Percentiles rank a stretch among this genome's conserved stretches.
These are phyloP conservation scores for Campaea margaritaria DNA, from an alignment of 2,888 invertebrate species.

Conservation along the genomic window DNA sequence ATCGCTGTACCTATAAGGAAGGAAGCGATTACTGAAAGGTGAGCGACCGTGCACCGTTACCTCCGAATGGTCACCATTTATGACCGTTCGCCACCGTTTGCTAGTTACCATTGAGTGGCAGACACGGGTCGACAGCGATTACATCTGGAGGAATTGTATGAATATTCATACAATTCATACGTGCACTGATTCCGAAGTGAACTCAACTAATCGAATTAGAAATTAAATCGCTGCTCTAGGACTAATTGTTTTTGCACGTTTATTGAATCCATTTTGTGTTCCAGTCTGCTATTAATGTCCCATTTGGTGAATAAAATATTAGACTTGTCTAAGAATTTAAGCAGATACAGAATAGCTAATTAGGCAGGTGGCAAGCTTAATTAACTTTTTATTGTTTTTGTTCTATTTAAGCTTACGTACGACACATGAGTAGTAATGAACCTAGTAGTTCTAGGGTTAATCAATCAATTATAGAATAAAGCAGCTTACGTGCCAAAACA, in stretches of 20 bases:
- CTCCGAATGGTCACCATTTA: slow-evolving; percentile 63
- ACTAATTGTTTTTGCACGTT: slow-evolving; percentile 23
- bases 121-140: slow-evolving; percentile 60
- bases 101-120: slow-evolving; percentile 44
- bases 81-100: slow-evolving; percentile 53
- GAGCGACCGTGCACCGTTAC: slow-evolving; percentile 80
- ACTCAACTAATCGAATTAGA: slow-evolving; percentile 22
- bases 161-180: slow-evolving; percentile 64
- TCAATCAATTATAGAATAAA: too few relatives aligned
- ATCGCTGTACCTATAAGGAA: slow-evolving; percentile 70
- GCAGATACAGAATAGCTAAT: slow-evolving; percentile 35
- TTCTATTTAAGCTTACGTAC: not conserved
- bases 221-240: slow-evolving; percentile 18
- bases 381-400: slow-evolving; percentile 17
- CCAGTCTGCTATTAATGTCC: slow-evolving; percentile 8
- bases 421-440: slow-evolving; percentile 4
- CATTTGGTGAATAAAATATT: slow-evolving; percentile 25
- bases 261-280: slow-evolving; percentile 12
- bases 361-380: slow-evolving; percentile 34
- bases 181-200: slow-evolving; percentile 49
- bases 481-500: too few relatives aligned
- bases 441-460: not conserved
- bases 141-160: slow-evolving; percentile 64
- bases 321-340: slow-evolving; percentile 4
- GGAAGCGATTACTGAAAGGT: slow-evolving; percentile 81